A percentile compares a stretch with the other conserved stretches of the same genome.
These are phyloP conservation scores for Paratilapia polleni DNA, from an alignment of 2,113 vertebrate genomes.

Conservation along the genomic window DNA sequence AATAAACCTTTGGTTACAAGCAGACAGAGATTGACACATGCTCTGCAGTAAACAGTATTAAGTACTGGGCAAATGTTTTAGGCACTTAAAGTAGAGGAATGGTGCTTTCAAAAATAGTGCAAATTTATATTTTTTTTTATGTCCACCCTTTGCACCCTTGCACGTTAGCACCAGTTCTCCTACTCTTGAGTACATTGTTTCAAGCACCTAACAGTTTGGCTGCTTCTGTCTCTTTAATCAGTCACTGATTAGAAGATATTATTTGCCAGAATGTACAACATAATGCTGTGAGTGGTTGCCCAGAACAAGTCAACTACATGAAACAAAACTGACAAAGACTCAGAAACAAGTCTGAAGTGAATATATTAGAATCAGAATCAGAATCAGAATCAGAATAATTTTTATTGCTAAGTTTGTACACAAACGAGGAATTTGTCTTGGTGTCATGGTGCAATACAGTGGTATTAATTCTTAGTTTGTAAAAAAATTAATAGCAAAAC, in stretches of 20 bases:
- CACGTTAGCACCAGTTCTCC: background rate
- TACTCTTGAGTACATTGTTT: background rate
- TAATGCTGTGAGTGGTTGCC: background rate
- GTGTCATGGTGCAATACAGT: too few species aligned
- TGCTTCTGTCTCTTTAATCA: background rate
- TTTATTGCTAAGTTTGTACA: too few species aligned
- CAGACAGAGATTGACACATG: background rate
- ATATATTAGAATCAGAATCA: too few species aligned
- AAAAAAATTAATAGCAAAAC: background rate
- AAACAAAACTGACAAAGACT: background rate
- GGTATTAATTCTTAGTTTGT: background rate
- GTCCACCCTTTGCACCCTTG: background rate
- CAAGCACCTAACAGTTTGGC: background rate
- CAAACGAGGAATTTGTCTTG: too few species aligned
- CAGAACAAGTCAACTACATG: background rate
- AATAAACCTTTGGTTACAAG: background rate
- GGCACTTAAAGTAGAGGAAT: background rate
- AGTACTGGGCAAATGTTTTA: background rate
- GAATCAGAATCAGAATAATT: too few species aligned
- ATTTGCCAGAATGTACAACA: background rate
- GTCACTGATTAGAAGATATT: background rate
- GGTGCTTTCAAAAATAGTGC: too few species aligned
- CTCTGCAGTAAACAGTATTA: background rate
- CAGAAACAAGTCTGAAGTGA: background rate
- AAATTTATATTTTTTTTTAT: background rate